phyloP scores from a whole-genome alignment of 2,113 vertebrate genomes.

The Bagarius yarrelli region DNA sequence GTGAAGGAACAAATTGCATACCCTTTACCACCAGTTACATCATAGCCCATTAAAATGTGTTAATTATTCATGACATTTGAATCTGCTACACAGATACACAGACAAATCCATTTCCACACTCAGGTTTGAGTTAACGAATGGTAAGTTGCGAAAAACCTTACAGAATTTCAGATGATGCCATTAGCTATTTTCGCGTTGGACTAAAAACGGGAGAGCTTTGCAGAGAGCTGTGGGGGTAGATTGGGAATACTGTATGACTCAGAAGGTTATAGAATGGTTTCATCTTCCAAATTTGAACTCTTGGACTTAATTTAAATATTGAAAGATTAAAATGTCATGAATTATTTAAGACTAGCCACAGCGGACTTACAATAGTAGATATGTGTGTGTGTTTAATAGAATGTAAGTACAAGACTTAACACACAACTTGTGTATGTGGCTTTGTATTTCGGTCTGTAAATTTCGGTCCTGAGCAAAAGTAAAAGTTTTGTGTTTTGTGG shows the following conservation, averaged over 20 bases:
- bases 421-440: not conserved
- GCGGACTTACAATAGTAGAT: not conserved
- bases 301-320: not conserved
- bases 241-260: not conserved
- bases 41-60: slow-evolving; percentile 6
- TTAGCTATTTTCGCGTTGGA: not conserved
- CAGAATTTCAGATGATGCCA: not conserved
- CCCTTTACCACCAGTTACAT: slow-evolving; percentile 32
- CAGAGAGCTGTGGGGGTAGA: not conserved
- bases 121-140: not conserved
- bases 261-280: not conserved
- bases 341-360: not conserved
- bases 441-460: not conserved
- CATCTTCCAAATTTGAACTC: not conserved
- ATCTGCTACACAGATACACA: not conserved
- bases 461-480: not conserved
- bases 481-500: not conserved
- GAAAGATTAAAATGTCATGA: not conserved
- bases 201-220: not conserved
- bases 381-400: not conserved
- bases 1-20: slow-evolving; percentile 35
- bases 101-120: not conserved
- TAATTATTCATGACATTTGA: not conserved
- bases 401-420: not conserved
- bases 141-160: not conserved